A percentile compares a stretch with the other conserved stretches of the same genome.
These are phyloP conservation scores for Trogon melanurus DNA, from an alignment of 2,113 vertebrate genomes.

Conservation along the genomic window DNA sequence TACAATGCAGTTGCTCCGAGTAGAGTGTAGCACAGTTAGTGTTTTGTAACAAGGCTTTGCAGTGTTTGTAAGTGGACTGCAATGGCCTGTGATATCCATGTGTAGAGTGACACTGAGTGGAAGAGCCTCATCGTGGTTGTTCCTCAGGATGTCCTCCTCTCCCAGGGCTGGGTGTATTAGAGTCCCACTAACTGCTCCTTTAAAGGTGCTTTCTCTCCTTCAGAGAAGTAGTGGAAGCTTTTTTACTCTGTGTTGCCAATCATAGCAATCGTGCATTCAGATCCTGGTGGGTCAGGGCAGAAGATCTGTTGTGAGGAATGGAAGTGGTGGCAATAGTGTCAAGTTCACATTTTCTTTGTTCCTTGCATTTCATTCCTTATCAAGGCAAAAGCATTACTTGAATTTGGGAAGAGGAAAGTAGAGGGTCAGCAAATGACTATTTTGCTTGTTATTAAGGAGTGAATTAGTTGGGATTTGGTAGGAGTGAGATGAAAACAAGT, in stretches of 20 bases:
- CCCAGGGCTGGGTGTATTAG: not conserved
- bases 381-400: not conserved
- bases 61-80: not conserved
- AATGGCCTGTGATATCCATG: not conserved
- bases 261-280: not conserved
- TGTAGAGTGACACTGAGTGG: not conserved
- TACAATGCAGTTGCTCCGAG: not conserved
- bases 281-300: not conserved
- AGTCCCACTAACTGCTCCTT: not conserved
- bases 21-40: not conserved
- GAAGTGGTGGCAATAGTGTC: not conserved
- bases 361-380: not conserved
- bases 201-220: not conserved
- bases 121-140: accelerated
- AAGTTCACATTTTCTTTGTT: not conserved
- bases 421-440: not conserved
- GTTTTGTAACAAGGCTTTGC: not conserved
- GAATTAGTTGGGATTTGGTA: not conserved
- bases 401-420: not conserved
- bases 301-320: not conserved
- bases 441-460: not conserved
- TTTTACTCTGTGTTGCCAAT: accelerated
- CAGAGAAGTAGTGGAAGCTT: not conserved
- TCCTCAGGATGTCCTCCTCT: not conserved
- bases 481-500: not conserved